Percentiles rank a stretch among this genome's conserved stretches.
Evolutionary conservation across 92 coral and sea anemone species (phyloP).

Genomic region (Phenganax stokvisi): DNA sequence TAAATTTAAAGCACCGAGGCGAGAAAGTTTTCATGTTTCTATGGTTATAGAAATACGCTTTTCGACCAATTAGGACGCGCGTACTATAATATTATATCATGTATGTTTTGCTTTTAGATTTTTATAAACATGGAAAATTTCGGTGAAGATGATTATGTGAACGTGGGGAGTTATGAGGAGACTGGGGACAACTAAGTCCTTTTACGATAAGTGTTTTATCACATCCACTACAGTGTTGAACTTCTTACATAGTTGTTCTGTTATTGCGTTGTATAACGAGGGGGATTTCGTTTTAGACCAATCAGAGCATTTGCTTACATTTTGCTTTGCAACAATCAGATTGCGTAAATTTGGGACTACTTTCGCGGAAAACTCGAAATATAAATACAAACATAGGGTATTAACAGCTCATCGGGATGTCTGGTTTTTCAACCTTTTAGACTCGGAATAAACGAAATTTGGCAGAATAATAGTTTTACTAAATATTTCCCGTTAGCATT

Average conservation of each 20-base stretch:
- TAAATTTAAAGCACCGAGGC: too few relatives aligned
- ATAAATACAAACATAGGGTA: too few relatives aligned
- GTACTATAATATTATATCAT: background rate
- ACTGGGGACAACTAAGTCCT: background rate
- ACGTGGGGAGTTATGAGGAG: slow-evolving; percentile 30
- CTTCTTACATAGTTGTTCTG: too few relatives aligned
- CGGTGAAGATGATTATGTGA: slow-evolving; percentile 44
- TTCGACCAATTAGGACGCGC: too few relatives aligned
- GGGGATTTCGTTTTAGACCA: too few relatives aligned
- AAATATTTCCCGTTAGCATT: background rate
- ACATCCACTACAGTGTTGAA: background rate
- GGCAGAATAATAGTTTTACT: background rate
- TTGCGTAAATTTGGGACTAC: too few relatives aligned
- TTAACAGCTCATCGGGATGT: background rate
- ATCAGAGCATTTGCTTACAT: too few relatives aligned
- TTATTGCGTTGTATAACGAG: too few relatives aligned
- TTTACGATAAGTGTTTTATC: background rate
- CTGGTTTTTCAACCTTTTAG: background rate
- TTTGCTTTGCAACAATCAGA: too few relatives aligned
- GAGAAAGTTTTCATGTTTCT: too few relatives aligned
- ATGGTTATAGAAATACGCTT: too few relatives aligned
- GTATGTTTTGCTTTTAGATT: slow-evolving; percentile 45
- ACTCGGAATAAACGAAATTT: background rate
- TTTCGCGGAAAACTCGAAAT: too few relatives aligned
- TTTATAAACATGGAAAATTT: slow-evolving; percentile 67